Conservation (phyloP, 92 coral and sea anemone species). For the Phenganax subtilis region DNA sequence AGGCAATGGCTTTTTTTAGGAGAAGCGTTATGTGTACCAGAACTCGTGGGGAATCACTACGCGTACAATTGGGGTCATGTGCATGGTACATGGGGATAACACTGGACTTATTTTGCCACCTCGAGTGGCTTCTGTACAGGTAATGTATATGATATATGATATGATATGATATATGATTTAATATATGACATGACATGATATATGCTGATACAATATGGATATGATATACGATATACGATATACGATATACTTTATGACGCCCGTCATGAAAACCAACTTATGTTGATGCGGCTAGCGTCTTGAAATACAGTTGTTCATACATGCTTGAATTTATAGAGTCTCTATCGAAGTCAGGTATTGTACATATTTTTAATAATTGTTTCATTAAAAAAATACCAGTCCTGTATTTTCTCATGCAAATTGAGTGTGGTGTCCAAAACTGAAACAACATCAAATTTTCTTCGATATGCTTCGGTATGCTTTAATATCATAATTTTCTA, state of each 20-base stretch:
- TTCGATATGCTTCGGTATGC: background rate
- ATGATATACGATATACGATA: background rate
- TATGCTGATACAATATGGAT: background rate
- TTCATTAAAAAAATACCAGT: background rate
- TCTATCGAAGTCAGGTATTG: no score
- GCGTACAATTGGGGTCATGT: conserved; percentile 89
- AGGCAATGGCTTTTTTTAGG: conserved; percentile 40
- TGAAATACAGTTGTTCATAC: no score
- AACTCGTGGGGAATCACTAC: conserved; percentile 98
- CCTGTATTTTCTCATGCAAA: background rate
- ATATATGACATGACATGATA: background rate
- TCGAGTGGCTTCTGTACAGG: conserved; percentile 86
- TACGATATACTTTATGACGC: no score
- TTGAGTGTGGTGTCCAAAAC: background rate
- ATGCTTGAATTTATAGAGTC: no score
- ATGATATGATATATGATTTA: background rate
- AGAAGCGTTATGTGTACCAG: conserved; percentile 78
- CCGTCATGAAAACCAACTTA: no score
- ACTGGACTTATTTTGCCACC: conserved; percentile 88
- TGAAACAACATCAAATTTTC: no score
- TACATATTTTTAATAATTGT: no score
- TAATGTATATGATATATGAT: background rate
- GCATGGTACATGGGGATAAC: conserved; percentile 95
- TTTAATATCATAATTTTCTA: background rate
- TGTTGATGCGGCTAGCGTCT: no score